Conservation (phyloP, 2,113 vertebrate species). For the Archocentrus centrarchus region DNA sequence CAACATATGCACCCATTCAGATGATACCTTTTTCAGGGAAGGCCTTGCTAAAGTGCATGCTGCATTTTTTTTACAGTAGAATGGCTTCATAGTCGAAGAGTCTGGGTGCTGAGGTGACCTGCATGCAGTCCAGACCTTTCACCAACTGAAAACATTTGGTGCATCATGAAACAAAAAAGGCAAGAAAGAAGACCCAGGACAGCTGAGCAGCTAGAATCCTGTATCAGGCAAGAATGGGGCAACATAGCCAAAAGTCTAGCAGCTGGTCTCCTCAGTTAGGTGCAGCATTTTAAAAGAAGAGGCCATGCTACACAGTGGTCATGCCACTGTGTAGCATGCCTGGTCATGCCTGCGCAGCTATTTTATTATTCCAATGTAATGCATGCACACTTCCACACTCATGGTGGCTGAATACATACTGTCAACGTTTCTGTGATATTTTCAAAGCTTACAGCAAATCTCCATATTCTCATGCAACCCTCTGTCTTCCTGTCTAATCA, state of each 20-base stretch:
- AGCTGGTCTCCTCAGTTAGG: no score
- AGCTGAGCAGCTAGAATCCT: not conserved
- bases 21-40: not conserved
- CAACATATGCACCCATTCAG: not conserved
- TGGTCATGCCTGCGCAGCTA: not conserved
- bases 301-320: not conserved
- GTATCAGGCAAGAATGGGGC: not conserved
- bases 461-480: slow-evolving; percentile 60
- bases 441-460: slow-evolving; percentile 45
- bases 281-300: not conserved
- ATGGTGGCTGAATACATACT: slow-evolving; percentile 31
- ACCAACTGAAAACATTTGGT: not conserved
- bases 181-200: not conserved
- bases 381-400: slow-evolving; percentile 3
- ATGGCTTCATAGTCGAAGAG: not conserved
- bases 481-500: slow-evolving; percentile 59
- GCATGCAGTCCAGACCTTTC: not conserved
- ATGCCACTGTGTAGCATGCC: slow-evolving; percentile 4
- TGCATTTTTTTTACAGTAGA: not conserved
- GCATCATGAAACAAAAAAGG: not conserved
- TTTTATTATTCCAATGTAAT: slow-evolving; percentile 25
- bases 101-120: not conserved
- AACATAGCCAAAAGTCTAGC: no score
- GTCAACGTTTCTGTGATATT: slow-evolving; percentile 22
- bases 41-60: not conserved